Percentiles rank a stretch among this genome's conserved stretches.
Conservation (phyloP, 2,888 invertebrate genomes). For the Rhopalosiphum nymphaeae region DNA sequence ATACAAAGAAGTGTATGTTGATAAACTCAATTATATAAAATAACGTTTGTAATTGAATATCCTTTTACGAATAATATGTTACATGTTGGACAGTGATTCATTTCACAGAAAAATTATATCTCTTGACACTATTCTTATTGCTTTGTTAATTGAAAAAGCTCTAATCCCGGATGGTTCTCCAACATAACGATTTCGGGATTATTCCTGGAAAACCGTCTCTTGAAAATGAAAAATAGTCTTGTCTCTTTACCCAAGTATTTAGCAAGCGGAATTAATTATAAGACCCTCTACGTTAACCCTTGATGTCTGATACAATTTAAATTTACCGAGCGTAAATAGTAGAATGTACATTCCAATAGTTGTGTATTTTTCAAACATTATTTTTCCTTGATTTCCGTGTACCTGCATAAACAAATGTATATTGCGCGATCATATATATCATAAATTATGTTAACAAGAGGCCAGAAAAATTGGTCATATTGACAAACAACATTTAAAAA, state of each 20-base stretch:
- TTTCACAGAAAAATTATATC: not conserved
- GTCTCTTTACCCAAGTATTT: constrained; percentile 28
- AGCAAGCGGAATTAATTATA: constrained; percentile 13
- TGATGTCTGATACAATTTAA: constrained; percentile 28
- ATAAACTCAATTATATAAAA: not conserved
- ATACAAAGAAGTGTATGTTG: not conserved
- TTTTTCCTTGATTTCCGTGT: not conserved
- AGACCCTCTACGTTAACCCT: not conserved
- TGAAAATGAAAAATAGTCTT: constrained; percentile 34
- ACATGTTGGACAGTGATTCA: not conserved
- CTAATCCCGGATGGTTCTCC: constrained; percentile 38
- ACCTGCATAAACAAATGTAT: not conserved
- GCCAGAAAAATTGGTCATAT: not conserved
- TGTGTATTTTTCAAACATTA: not conserved
- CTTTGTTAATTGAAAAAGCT: constrained; percentile 48
- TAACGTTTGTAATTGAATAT: not conserved
- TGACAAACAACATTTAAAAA: not conserved
- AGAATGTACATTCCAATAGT: not conserved
- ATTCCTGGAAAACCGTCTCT: constrained; percentile 5
- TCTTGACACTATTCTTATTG: not conserved
- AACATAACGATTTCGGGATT: constrained; percentile 49
- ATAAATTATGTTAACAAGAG: not conserved
- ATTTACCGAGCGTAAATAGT: not conserved
- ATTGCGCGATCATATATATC: not conserved
- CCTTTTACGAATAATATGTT: not conserved